Evolutionary conservation across 2,113 vertebrate genomes (phyloP).

Genomic region (Crotalus tigris): DNA sequence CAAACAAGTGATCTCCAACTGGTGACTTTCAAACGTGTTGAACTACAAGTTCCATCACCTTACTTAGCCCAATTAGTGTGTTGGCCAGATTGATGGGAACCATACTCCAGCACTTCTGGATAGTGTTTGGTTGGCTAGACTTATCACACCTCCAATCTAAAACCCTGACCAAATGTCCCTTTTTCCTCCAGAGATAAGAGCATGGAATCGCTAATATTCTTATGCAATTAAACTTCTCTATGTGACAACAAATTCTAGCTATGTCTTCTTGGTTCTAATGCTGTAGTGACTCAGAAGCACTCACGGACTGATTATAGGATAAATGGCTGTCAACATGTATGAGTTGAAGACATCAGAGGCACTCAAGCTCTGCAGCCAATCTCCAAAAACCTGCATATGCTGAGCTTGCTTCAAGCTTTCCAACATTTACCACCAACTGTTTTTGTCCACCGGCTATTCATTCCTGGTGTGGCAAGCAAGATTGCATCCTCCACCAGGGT

Average conservation of each 20-base stretch:
- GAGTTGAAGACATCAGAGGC: background rate
- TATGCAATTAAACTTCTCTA: background rate
- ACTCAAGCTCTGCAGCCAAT: no score
- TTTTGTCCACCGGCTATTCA: background rate
- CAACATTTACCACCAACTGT: background rate
- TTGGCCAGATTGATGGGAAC: background rate
- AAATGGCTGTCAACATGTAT: background rate
- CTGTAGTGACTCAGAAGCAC: background rate
- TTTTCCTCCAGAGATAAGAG: background rate
- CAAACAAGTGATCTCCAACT: background rate
- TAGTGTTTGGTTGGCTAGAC: background rate
- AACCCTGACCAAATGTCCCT: background rate
- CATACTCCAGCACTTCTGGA: background rate
- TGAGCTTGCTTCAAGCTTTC: background rate
- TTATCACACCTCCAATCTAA: background rate
- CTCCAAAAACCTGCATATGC: background rate
- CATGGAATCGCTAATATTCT: background rate
- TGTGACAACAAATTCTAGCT: background rate
- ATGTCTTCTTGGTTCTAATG: no score
- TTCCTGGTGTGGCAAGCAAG: background rate
- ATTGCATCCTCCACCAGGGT: background rate
- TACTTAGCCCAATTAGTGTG: background rate
- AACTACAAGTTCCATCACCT: background rate
- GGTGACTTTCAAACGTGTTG: background rate
- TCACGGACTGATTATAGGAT: background rate